phyloP scores from a whole-genome alignment of 2,888 invertebrate genomes.

The Eremobia ochroleuca region DNA sequence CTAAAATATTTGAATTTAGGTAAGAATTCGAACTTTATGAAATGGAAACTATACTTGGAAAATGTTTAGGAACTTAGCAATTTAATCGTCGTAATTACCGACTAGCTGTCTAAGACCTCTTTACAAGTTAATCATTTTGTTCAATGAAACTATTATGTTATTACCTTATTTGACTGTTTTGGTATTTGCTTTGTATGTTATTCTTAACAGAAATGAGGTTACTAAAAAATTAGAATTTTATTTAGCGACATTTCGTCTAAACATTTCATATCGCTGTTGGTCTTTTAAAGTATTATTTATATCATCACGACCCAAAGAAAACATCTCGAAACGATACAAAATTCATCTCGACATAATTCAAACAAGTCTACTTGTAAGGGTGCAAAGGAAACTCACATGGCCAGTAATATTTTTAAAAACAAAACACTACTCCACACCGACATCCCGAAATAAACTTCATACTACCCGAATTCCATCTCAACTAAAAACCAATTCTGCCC shows the following conservation, averaged over 20 bases:
- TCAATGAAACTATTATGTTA: background rate
- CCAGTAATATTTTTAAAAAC: background rate
- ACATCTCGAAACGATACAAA: background rate
- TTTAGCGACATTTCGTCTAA: background rate
- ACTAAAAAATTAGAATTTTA: background rate
- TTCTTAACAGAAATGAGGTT: background rate
- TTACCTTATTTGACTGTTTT: background rate
- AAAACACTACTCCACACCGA: background rate
- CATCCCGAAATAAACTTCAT: background rate
- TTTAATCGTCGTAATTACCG: no score
- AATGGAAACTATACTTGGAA: background rate
- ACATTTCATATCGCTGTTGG: background rate
- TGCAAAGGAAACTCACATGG: background rate
- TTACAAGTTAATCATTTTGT: background rate
- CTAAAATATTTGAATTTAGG: background rate
- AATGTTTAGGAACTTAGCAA: background rate
- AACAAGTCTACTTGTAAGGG: background rate
- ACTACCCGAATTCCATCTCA: conserved; percentile 26
- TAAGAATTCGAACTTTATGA: background rate
- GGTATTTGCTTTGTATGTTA: background rate
- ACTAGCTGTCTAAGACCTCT: background rate
- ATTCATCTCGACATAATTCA: background rate
- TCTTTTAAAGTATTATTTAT: background rate
- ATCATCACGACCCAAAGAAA: background rate
- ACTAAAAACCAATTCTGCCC: conserved; percentile 53